Conservation (phyloP, 2,113 vertebrate species). For the Atlantisia rogersi region DNA sequence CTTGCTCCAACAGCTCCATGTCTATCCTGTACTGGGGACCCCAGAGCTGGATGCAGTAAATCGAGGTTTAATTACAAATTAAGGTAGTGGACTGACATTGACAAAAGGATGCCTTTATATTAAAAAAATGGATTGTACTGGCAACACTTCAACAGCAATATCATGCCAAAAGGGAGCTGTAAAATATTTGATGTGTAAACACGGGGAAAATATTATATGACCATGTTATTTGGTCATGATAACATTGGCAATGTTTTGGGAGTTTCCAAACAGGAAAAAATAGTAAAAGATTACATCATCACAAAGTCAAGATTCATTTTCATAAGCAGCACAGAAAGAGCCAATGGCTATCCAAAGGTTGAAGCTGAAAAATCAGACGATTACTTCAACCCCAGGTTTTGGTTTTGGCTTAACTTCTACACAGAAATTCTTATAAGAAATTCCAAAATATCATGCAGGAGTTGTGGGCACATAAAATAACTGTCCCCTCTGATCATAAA, state of each 20-base stretch:
- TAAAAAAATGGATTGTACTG: neutral
- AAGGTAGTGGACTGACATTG: neutral
- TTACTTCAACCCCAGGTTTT: neutral
- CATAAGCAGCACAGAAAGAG: neutral
- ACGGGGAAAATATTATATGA: neutral
- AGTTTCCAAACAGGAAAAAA: neutral
- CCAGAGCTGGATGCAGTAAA: too few species aligned
- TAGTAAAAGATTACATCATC: neutral
- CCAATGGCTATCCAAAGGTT: neutral
- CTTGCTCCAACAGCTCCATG: too few species aligned
- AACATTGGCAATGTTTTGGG: neutral
- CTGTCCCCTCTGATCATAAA: neutral
- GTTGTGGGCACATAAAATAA: neutral
- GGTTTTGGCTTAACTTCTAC: neutral
- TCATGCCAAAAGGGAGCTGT: neutral
- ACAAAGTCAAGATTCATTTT: neutral
- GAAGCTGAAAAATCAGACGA: neutral
- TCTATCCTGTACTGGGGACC: too few species aligned
- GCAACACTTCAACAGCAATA: too few species aligned
- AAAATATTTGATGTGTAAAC: neutral
- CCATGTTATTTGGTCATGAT: neutral
- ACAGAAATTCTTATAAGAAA: neutral
- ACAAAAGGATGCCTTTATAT: neutral
- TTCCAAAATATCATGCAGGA: neutral
- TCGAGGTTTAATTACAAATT: neutral